These are phyloP conservation scores for Nematolebias whitei DNA, from an alignment of 2,113 vertebrate species.

Conservation along the genomic window DNA sequence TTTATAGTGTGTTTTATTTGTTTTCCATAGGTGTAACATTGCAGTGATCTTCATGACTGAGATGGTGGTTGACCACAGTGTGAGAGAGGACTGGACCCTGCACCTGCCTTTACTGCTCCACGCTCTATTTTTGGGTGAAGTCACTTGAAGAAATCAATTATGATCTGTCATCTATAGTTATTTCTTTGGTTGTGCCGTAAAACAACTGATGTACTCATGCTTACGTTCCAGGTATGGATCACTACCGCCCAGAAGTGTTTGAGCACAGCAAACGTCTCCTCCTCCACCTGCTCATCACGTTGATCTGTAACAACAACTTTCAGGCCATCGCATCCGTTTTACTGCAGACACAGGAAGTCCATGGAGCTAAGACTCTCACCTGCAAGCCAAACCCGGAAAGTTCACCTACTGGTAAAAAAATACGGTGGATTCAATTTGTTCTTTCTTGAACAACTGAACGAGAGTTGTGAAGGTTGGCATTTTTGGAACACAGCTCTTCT, in stretches of 20 bases:
- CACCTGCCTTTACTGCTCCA: slow-evolving; percentile 93
- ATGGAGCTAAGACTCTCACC: slow-evolving; percentile 89
- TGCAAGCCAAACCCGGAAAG: slow-evolving; percentile 86
- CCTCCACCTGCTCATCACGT: slow-evolving; percentile 90
- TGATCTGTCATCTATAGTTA: too few relatives aligned
- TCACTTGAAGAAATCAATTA: background rate
- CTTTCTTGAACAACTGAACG: background rate
- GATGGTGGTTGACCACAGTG: slow-evolving; percentile 97
- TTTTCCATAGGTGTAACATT: slow-evolving; percentile 89
- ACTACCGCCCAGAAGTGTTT: slow-evolving; percentile 95
- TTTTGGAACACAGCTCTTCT: slow-evolving; percentile 24
- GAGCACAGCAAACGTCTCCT: slow-evolving; percentile 95
- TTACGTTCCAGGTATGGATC: slow-evolving; percentile 88
- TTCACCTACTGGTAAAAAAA: slow-evolving; percentile 85
- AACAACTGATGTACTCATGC: background rate
- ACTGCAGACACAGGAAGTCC: slow-evolving; percentile 90
- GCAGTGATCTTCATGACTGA: slow-evolving; percentile 98
- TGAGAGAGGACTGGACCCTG: slow-evolving; percentile 94
- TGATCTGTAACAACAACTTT: slow-evolving; percentile 92
- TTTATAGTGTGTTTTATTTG: background rate
- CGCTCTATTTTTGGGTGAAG: slow-evolving; percentile 92
- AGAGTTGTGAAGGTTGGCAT: slow-evolving; percentile 21
- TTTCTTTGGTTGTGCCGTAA: too few relatives aligned
- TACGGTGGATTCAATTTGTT: background rate
- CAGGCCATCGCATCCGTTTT: slow-evolving; percentile 90